Evolutionary conservation across 2,113 vertebrate genomes (phyloP).

Genomic region (Raphicerus campestris): DNA sequence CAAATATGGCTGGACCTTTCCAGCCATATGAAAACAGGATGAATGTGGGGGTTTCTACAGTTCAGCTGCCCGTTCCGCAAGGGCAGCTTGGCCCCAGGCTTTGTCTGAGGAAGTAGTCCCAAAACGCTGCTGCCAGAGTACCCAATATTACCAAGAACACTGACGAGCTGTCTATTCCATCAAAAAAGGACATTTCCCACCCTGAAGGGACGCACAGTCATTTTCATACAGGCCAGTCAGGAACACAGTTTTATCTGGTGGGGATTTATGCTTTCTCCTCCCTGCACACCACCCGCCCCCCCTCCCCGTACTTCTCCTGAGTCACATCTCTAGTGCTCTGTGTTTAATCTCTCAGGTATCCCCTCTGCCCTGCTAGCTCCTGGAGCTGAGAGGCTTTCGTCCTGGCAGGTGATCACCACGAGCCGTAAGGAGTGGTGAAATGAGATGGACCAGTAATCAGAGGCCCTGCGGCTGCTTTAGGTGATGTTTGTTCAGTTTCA

Average conservation of each 20-base stretch:
- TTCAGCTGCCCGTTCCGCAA: background rate
- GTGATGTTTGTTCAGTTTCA: background rate
- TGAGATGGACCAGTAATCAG: background rate
- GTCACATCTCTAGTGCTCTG: background rate
- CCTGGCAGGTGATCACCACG: background rate
- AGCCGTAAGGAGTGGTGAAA: background rate
- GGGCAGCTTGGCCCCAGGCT: background rate
- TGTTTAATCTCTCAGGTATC: background rate
- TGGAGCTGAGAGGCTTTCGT: slow-evolving; percentile 6
- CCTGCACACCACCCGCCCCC: background rate
- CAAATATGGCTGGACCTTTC: background rate
- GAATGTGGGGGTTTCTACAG: accelerated
- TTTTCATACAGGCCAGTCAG: background rate
- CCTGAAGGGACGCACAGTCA: background rate
- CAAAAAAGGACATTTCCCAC: background rate
- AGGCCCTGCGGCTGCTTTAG: background rate
- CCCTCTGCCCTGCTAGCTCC: background rate
- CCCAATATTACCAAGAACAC: background rate
- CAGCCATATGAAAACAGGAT: background rate
- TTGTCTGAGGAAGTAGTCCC: background rate
- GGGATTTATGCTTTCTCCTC: background rate
- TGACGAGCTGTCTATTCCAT: background rate
- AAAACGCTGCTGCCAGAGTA: background rate
- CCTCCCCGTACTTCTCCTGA: background rate
- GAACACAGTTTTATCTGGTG: background rate